phyloP scores from a whole-genome alignment of 2,888 invertebrate genomes.

The Serripes groenlandicus region DNA sequence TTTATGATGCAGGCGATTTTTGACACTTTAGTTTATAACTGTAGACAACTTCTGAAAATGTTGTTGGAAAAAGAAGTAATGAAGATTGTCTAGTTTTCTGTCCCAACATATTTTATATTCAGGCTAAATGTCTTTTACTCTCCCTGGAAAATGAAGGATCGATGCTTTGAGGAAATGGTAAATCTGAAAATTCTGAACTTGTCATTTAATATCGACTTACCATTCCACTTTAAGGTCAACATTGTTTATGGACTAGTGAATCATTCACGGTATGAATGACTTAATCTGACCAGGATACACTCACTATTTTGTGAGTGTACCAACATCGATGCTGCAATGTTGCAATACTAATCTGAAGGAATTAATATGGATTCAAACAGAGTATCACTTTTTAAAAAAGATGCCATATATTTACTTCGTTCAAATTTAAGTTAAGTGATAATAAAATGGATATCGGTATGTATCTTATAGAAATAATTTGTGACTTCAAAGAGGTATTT shows the following conservation, averaged over 20 bases:
- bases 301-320: background rate
- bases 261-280: background rate
- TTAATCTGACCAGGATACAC: conserved; percentile 1
- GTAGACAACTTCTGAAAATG: too few species aligned
- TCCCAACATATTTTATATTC: too few species aligned
- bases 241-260: background rate
- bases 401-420: background rate
- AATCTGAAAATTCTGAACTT: background rate
- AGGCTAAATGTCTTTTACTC: too few species aligned
- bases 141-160: too few species aligned
- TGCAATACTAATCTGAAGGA: background rate
- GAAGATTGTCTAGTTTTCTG: too few species aligned
- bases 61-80: too few species aligned
- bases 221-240: background rate
- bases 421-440: background rate
- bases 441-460: background rate
- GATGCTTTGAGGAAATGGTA: background rate
- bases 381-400: background rate
- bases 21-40: too few species aligned
- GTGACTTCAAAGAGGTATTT: background rate
- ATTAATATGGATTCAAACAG: background rate
- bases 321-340: background rate
- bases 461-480: background rate
- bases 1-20: too few species aligned
- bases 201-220: background rate